Evolutionary conservation across 2,113 vertebrate species (phyloP).

Genomic region (Motacilla alba): DNA sequence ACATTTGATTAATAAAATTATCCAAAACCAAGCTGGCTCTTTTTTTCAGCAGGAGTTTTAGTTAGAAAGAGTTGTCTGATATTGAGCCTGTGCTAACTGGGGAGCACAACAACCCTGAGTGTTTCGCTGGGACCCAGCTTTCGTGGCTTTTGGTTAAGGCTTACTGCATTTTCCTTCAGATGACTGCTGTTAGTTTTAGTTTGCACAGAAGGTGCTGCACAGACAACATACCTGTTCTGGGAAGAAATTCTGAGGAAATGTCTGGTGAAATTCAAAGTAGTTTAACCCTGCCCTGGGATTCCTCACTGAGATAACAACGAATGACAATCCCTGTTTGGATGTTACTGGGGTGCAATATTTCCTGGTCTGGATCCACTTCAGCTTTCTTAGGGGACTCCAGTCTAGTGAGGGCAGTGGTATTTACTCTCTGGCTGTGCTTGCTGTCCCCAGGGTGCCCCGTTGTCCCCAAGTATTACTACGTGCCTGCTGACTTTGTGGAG

Average conservation of each 20-base stretch:
- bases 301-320: background rate
- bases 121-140: background rate
- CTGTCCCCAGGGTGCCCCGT: conserved; percentile 81
- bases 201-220: background rate
- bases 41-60: background rate
- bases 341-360: background rate
- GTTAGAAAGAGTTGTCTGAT: background rate
- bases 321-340: background rate
- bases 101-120: background rate
- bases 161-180: background rate
- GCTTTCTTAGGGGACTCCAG: background rate
- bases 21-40: background rate
- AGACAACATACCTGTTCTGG: background rate
- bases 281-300: background rate
- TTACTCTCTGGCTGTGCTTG: background rate
- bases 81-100: background rate
- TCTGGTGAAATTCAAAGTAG: background rate
- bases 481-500: conserved; percentile 94
- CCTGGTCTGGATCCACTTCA: background rate
- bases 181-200: background rate
- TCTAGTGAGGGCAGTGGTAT: background rate
- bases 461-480: conserved; percentile 93
- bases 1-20: background rate
- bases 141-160: background rate
- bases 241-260: background rate